These are phyloP conservation scores for Dysidea cf. avara DNA, from an alignment of 37 sponge, comb jelly and placozoan genomes.

Conservation along the genomic window DNA sequence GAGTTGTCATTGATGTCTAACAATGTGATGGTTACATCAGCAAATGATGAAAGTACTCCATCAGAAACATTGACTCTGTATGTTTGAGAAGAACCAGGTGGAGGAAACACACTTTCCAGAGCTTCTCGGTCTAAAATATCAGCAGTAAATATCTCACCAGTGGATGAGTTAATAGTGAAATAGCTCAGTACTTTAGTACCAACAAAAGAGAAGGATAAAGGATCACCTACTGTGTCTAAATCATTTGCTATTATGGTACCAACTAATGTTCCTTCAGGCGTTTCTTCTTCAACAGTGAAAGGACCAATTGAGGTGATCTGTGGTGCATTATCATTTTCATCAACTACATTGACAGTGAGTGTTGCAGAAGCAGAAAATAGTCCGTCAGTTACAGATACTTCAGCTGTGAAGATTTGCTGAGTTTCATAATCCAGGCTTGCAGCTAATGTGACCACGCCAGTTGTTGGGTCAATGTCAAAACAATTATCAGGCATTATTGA, in stretches of 20 bases:
- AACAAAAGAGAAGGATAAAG: constrained; percentile 28
- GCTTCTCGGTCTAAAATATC: constrained; percentile 42
- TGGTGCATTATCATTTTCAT: constrained; percentile 46
- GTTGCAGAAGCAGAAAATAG: constrained; percentile 32
- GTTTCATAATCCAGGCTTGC: constrained; percentile 51
- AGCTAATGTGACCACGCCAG: constrained; percentile 30
- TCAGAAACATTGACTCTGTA: too few species aligned
- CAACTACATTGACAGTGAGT: constrained; percentile 47
- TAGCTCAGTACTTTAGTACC: background rate
- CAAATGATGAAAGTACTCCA: background rate
- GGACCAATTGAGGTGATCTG: background rate
- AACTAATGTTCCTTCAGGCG: constrained; percentile 11
- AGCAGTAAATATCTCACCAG: constrained; percentile 49
- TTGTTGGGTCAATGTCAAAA: constrained; percentile 27
- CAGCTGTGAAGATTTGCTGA: background rate
- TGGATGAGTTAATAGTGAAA: constrained; percentile 37
- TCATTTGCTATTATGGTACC: constrained; percentile 57
- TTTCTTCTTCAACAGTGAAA: constrained; percentile 35
- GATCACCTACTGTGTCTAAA: constrained; percentile 39
- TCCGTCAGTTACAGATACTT: constrained; percentile 49
- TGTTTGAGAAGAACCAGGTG: too few species aligned
- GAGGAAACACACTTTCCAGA: too few species aligned
- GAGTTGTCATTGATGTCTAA: constrained; percentile 62
- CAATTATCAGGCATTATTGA: background rate
- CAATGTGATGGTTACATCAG: constrained; percentile 38